Percentiles rank a stretch among this genome's conserved stretches.
Evolutionary conservation across 2,888 invertebrate genomes (phyloP).

Genomic region (Notocelia uddmanniana): DNA sequence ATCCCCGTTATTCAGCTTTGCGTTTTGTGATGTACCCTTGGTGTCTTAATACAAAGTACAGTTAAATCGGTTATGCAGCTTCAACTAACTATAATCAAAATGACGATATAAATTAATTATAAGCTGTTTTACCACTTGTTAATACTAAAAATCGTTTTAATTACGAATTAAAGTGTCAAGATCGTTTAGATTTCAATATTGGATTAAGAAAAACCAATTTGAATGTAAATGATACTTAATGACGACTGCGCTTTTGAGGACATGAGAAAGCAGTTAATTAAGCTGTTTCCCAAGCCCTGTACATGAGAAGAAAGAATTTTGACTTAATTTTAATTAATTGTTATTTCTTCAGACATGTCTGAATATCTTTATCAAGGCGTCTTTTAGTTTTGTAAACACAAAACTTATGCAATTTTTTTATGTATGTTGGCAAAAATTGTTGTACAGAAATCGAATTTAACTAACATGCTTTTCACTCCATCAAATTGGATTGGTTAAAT

Average conservation of each 20-base stretch:
- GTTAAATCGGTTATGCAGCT: background rate
- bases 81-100: constrained; percentile 13
- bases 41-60: background rate
- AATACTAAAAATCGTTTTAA: constrained; percentile 37
- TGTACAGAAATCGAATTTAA: too few relatives aligned
- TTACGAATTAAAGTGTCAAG: constrained; percentile 43
- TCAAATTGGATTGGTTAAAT: too few relatives aligned
- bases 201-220: constrained; percentile 49
- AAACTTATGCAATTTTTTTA: too few relatives aligned
- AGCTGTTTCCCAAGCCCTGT: constrained; percentile 51
- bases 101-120: constrained; percentile 38
- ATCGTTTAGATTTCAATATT: constrained; percentile 46
- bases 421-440: too few relatives aligned
- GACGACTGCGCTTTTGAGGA: constrained; percentile 53
- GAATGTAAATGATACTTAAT: constrained; percentile 56
- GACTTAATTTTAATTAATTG: constrained; percentile 19
- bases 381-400: too few relatives aligned
- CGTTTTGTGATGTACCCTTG: background rate
- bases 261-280: constrained; percentile 61
- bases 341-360: background rate
- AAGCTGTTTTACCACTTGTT: constrained; percentile 34
- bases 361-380: background rate
- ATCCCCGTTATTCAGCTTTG: background rate
- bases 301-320: constrained; percentile 18
- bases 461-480: too few relatives aligned